Base-by-base conservation (phyloP, 2,888 invertebrate species). In the Epinotia demarniana region DNA sequence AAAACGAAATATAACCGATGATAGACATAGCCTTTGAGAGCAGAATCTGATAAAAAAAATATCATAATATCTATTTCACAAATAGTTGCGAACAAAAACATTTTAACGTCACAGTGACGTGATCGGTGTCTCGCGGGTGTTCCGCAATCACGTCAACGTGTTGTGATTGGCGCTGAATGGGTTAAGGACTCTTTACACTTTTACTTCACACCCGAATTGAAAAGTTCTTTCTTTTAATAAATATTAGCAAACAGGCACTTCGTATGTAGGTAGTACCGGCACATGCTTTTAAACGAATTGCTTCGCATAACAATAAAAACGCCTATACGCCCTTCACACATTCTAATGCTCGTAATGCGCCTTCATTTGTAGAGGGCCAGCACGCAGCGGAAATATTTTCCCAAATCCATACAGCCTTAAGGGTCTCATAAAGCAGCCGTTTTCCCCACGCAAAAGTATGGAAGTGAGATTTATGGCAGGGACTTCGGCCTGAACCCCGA, bases 341-440 rank as follows among this genome's bases (percentile, higher is more conserved):
- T 93, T 92, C 91, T 93, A 91, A 92, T 92, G 92, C 91, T 90
- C 91, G 87, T 89, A 92, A 90, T 88, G 90, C 89, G 90, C 93
- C 90, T 93, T 93, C 92, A 93, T 93, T 94, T 93, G 92, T 90
- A 90, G 91, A 89, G 89, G 91, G 91, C 92, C 87, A 90, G 91
- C 92, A 93, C 92, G 93, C 86, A 90, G 88, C 89, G 91, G 94
- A 93, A 94, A 94, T 94, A 94, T 94, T 94, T 94, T 90, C 90
- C 92, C 91, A 93, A 94, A 94, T 94, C 94, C 94, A 94, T 94
- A 94, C 94, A 92, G 94, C 94, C 94, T 94, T 94, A 93, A 94
- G 94, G 92, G 92, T 94, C 93, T 88, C 94, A 94, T 94, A 94
- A 94, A 94, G 90, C 92, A 94, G 91, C 91, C 93, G 92, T 90